Evolutionary conservation across 2,888 invertebrate genomes (phyloP), one percentile per base, ranked within the genome.

Genomic region (Andrena chrysosceles): DNA sequence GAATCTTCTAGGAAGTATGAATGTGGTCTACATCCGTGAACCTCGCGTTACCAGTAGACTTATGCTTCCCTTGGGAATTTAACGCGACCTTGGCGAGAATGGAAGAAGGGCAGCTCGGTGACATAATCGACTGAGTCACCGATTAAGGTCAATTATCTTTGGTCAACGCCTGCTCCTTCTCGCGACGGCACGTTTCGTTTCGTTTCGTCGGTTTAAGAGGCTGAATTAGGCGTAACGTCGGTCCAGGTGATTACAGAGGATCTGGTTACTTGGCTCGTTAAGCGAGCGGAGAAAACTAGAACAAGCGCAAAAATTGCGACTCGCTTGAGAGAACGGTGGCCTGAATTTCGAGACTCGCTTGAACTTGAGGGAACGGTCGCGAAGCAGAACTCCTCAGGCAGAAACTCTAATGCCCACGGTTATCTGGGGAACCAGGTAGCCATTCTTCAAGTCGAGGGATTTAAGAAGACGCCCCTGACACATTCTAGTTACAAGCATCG

Each of bases 41-140:
- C 16, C 42, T 49, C 10, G 60, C 31, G 5, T 26, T 8, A n/a
- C 6, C 13, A 29, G n/a, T 56, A 26, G 10, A 48, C n/a, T n/a
- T 42, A 20, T 31, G 31, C 35, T 42, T 6, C 54, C 59, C 29
- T 59, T 6, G 20, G 42, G 10, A 63, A 83, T 74, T 79, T 67
- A 70, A 10, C 35, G 29, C 52, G 73, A 67, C 83, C 86, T 86
- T 86, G 86, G 2, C 52, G 13, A 7, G 69, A 49, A 81, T 59
- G 72, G 31, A 64, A 64, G 48, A 77, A 71, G 31, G 31, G 33
- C 70, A 54, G 2, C 3, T 2, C 20, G 59, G 49, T 80, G 80
- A 74, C 66, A 85, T 78, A 84, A 82, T 77, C 31, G 59, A 48
- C 85, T 87, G 82, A 86, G n/a, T 86, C 85, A 87, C 78, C 71